Evolutionary conservation across 2,113 vertebrate species (phyloP).

Genomic region (Malaclemys terrapin): DNA sequence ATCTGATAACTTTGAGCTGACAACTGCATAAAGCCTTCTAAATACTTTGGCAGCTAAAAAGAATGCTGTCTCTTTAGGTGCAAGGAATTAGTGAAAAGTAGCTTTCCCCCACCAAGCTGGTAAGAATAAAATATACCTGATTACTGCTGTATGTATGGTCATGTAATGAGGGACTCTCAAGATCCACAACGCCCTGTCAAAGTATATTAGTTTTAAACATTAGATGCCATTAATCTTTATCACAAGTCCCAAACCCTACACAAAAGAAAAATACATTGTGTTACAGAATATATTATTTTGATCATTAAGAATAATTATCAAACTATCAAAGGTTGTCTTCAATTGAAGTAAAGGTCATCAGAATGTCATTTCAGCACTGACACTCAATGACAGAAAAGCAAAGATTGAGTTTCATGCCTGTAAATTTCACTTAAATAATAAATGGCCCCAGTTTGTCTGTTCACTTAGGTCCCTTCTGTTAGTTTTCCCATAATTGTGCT

Average conservation of each 20-base stretch:
- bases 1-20: neutral
- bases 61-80: neutral
- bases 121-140: neutral
- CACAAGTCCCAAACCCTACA: neutral
- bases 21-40: constrained; percentile 27
- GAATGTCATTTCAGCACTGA: neutral
- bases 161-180: neutral
- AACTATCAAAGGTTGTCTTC: no score
- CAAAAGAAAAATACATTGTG: neutral
- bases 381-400: constrained; percentile 63
- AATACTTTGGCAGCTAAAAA: constrained; percentile 22
- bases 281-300: neutral
- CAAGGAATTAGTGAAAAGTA: neutral
- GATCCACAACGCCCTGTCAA: neutral
- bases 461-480: constrained; percentile 15
- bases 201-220: constrained; percentile 13
- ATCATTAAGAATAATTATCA: no score
- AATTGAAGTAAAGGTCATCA: constrained; percentile 72
- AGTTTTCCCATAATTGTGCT: constrained; percentile 57
- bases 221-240: neutral
- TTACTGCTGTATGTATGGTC: neutral
- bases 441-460: constrained; percentile 36
- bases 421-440: constrained; percentile 59
- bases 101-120: neutral
- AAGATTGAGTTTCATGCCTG: constrained; percentile 24